Evolutionary conservation across 1,140 invertebrate species (phyloP).

Genomic region (Drosophila setifemur): DNA sequence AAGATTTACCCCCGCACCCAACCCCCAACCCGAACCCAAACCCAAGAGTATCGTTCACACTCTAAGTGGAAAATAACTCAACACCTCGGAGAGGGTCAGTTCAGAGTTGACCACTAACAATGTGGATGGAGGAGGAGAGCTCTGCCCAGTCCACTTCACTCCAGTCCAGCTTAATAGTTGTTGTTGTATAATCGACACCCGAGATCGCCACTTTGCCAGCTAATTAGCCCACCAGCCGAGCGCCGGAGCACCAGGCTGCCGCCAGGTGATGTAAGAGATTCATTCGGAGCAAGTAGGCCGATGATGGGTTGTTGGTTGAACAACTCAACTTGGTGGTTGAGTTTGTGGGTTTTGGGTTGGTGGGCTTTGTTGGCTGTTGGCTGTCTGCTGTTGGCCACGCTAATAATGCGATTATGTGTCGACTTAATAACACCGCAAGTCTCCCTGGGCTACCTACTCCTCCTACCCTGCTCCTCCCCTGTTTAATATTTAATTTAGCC

Average conservation of each 20-base stretch:
- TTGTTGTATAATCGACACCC: constrained; percentile 51
- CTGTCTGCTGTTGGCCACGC: constrained; percentile 26
- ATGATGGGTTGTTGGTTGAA: too few relatives aligned
- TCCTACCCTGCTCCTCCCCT: background rate
- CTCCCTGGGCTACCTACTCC: constrained; percentile 7
- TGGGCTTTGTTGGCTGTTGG: background rate
- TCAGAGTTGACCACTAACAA: too few relatives aligned
- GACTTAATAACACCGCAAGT: constrained; percentile 62
- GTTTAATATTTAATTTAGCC: background rate
- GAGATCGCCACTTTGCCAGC: constrained; percentile 34
- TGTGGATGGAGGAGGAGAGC: background rate
- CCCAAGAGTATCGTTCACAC: too few relatives aligned
- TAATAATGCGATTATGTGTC: constrained; percentile 75
- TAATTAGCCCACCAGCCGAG: constrained; percentile 45
- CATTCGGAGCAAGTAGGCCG: constrained; percentile 7
- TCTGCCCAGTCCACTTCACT: background rate
- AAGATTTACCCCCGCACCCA: too few relatives aligned
- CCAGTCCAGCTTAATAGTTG: background rate
- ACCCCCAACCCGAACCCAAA: too few relatives aligned
- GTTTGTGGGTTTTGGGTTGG: constrained; percentile 4
- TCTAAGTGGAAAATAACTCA: too few relatives aligned
- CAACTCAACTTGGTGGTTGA: too few relatives aligned
- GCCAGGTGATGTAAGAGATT: constrained; percentile 11
- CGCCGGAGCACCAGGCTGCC: background rate
- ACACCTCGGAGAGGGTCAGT: too few relatives aligned